Evolutionary conservation across 1,140 invertebrate genomes (phyloP).

Genomic region (Drosophila melanica): DNA sequence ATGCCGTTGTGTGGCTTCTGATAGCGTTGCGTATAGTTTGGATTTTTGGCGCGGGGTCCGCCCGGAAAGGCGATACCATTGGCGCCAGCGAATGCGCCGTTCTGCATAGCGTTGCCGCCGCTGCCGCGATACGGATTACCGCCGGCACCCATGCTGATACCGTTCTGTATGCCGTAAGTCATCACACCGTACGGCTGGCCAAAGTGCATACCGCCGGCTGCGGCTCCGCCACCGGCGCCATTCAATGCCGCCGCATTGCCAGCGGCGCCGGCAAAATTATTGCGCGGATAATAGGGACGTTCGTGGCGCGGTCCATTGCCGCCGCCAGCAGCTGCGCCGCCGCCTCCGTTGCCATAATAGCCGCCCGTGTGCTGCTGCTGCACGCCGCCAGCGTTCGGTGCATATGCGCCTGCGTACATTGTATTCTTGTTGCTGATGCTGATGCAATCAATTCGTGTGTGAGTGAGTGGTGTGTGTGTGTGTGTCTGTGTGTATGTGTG

Average conservation of each 20-base stretch:
- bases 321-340: conserved; percentile 45
- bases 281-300: conserved; percentile 60
- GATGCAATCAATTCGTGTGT: conserved; percentile 9
- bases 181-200: conserved; percentile 69
- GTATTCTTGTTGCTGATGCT: background rate
- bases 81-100: conserved; percentile 55
- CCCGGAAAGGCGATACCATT: conserved; percentile 62
- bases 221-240: conserved; percentile 54
- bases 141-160: conserved; percentile 59
- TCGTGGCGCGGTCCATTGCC: conserved; percentile 53
- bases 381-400: conserved; percentile 72
- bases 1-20: conserved; percentile 72
- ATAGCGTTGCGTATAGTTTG: conserved; percentile 72
- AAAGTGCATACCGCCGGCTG: conserved; percentile 65
- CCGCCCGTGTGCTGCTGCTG: conserved; percentile 74
- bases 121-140: conserved; percentile 60
- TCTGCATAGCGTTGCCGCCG: conserved; percentile 61
- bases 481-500: conserved; percentile 3
- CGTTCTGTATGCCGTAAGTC: conserved; percentile 71
- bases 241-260: conserved; percentile 51
- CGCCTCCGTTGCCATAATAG: conserved; percentile 75
- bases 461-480: background rate
- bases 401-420: conserved; percentile 75
- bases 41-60: conserved; percentile 72
- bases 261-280: conserved; percentile 45